Base-by-base conservation (phyloP, 2,888 invertebrate genomes). In the Ormyrus rosae region DNA sequence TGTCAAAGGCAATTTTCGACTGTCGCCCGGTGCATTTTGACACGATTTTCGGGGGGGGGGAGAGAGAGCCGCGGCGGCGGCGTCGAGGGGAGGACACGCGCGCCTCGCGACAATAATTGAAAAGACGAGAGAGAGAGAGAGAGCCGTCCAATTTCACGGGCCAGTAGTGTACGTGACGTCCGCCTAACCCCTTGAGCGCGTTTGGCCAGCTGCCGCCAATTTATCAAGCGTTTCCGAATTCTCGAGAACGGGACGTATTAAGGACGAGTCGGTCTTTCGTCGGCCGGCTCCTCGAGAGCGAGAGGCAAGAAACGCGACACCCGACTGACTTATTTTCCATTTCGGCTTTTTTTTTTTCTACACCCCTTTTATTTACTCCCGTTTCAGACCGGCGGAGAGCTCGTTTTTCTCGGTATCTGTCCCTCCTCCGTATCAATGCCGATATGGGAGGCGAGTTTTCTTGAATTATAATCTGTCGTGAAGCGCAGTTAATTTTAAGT, bases 201-300 rank as follows among this genome's bases (percentile, higher is more conserved):
- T 68, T 78, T 73, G 72, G 11, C 46, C 86, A 86, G 86, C 86
- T 86, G 86, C 72, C 84, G 83, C 84, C 84, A 81, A 86, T 86
- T 86, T 84, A 85, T 85, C 84, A 83, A 80, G 72, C 74, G 64
- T 67, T 45, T 50, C 58, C 10, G 48, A 74, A 65, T 65, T 56
- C n/a, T 46, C 65, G 9, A 56, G 10, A 74, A 58, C 11, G 6
- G 10, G 5, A n/a, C 65, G 11, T 19, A 46, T 65, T 65, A 64
- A 58, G 46, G 48, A 53, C 34, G 34, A 4, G 51, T 3, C 71
- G 7, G 11, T 69, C 51, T 55, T 48, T 68, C 55, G 68, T 53
- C 68, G 56, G n/a, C 46, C 5, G 65, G 65, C 51, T 8, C 53
- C 13, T 63, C 34, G 7, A 48, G n/a, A 19, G 64, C 4, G 13